Base-by-base conservation (phyloP, 2,113 vertebrate species). In the Hippopotamus amphibius region DNA sequence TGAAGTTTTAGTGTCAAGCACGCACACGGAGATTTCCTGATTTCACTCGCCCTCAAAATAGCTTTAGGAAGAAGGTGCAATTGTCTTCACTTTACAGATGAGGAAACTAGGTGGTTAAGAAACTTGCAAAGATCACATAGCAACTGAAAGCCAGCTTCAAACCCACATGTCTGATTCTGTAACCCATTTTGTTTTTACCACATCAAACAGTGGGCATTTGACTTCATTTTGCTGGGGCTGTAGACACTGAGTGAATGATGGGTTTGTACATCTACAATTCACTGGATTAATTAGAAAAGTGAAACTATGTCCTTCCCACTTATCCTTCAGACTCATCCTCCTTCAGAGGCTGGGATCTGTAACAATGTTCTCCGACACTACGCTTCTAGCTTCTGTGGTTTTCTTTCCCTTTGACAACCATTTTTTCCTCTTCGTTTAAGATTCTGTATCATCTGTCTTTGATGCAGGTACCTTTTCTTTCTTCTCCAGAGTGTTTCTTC, bases 391-490 rank as follows among this genome's bases (percentile, higher is more conserved):
- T 15, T 93, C 81, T 96, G 21, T 43, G 85, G 43, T 19, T 93
- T 94, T 65, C 53, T 90, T 61, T 95, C 57, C 37, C 95, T 96
- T 90, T 97, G 50, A 95, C 28, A 41, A 86, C 19, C 83, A 83
- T 57, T 65, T 88, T 94, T 74, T 24, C 66, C 88, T 96, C 84
- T 95, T 96, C 61, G 0, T 88, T 86, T 86, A 69, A 97, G 96
- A 97, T 82, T 97, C 93, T 86, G 28, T 97, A 48, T 91, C 66
- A 85, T 96, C 71, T 86, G 8, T 69, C 95, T 98, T 97, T 97
- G 95, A 97, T 91, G 21, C 24, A 88, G 26, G 71, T 53, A 41
- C 74, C 4, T 79, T 87, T 74, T 59, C 93, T 97, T 97, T 98
- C 65, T 97, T 93, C 95, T 97, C 55, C 77, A 55, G 92, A 50